A percentile compares a stretch with the other conserved stretches of the same genome.
Evolutionary conservation across 1,140 invertebrate species (phyloP).

Genomic region (Ruditapes philippinarum): DNA sequence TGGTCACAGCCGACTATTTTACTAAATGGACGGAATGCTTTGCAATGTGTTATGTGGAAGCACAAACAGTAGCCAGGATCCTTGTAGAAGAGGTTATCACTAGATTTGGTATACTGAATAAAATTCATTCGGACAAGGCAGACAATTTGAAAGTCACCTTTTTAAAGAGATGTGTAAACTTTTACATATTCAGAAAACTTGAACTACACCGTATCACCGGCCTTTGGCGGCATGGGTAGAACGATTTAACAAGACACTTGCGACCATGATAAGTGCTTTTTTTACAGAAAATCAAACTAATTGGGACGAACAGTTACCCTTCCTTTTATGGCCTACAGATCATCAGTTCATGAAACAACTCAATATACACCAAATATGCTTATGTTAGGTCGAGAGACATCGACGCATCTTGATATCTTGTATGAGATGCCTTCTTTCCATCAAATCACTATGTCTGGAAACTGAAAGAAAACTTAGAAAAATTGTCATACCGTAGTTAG

Average conservation of each 20-base stretch:
- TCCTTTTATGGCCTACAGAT: constrained; percentile 58
- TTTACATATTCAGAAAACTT: constrained; percentile 63
- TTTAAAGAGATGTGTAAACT: constrained; percentile 66
- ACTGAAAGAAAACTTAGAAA: constrained; percentile 47
- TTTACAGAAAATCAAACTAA: constrained; percentile 42
- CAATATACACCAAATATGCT: constrained; percentile 63
- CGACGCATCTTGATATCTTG: constrained; percentile 33
- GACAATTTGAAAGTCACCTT: constrained; percentile 64
- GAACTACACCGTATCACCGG: constrained; percentile 69
- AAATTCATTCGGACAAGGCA: constrained; percentile 84
- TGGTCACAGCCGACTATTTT: constrained; percentile 76
- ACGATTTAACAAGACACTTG: constrained; percentile 65
- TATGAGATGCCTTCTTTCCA: constrained; percentile 37
- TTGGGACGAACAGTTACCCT: constrained; percentile 56
- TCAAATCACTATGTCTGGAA: constrained; percentile 31
- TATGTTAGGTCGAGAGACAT: constrained; percentile 66
- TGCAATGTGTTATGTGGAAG: constrained; percentile 73
- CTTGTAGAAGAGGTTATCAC: constrained; percentile 82
- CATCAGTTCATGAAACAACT: constrained; percentile 53
- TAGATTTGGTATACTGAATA: constrained; percentile 83
- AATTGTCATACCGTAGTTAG: constrained; percentile 39
- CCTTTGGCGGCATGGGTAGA: constrained; percentile 69
- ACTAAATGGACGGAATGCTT: constrained; percentile 76
- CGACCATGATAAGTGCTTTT: constrained; percentile 51
- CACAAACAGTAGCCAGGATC: constrained; percentile 80